These are phyloP conservation scores for Drosophila ogumai DNA, from an alignment of 1,140 invertebrate species.

Conservation along the genomic window DNA sequence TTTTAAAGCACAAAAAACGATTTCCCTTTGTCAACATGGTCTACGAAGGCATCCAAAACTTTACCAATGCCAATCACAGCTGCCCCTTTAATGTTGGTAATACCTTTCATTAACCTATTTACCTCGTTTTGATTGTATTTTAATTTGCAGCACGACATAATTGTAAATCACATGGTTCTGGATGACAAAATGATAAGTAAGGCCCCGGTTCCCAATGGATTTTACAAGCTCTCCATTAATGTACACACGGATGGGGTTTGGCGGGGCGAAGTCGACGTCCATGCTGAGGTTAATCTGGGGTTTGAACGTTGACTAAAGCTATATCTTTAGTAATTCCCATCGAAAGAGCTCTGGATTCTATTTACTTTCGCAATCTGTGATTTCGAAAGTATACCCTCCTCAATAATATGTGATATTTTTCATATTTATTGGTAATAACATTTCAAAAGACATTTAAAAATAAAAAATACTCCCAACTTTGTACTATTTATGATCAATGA, in stretches of 20 bases:
- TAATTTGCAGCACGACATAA: conserved; percentile 18
- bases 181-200: conserved; percentile 18
- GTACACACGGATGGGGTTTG: conserved; percentile 5
- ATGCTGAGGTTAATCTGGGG: conserved; percentile 6
- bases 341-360: not conserved
- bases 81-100: conserved; percentile 29
- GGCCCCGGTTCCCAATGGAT: conserved; percentile 15
- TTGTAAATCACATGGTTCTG: conserved; percentile 18
- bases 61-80: conserved; percentile 28
- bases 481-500: not conserved
- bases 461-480: not conserved
- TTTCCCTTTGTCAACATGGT: conserved; percentile 1
- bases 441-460: not conserved
- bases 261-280: conserved; percentile 17
- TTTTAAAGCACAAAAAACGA: conserved; percentile 11
- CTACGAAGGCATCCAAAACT: conserved; percentile 10
- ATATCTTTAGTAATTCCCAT: not conserved
- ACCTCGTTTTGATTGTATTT: not conserved
- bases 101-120: not conserved
- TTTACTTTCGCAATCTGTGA: not conserved
- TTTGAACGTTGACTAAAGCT: not conserved
- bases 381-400: not conserved
- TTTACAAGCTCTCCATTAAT: conserved; percentile 2
- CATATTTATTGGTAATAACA: not conserved
- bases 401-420: not conserved